Evolutionary conservation across 2,113 vertebrate genomes (phyloP), one percentile per base, ranked within the genome.

Genomic region (Erythrocercus mccallii): DNA sequence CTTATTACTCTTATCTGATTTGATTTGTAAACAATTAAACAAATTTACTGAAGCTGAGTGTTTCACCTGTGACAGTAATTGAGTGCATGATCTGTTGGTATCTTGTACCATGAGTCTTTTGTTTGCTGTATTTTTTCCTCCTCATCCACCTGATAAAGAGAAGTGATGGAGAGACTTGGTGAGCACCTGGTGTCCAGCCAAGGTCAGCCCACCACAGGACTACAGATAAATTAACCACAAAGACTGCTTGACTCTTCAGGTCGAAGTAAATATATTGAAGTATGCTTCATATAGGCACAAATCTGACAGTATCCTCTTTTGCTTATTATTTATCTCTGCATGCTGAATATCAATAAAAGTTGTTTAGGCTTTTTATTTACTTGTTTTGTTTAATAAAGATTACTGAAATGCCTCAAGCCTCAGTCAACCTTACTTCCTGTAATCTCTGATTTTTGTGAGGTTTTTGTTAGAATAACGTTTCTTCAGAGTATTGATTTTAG

Each of bases 11-110:
- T 79, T 33, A 15, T 23, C 16, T 60, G 10, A 77, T 48, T 58
- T 65, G 25, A n/a, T 27, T 54, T 11, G 11, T 28, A 45, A 50
- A 24, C 18, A 45, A 33, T n/a, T 37, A 40, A 76, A 31, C 24
- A 12, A 40, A 11, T 68, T 73, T 50, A 37, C 15, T 37, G 1
- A n/a, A 45, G 7, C 7, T 22, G 16, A 18, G 16, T 44, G 13
- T 51, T 70, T 77, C 2, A 2, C 10, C 5, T 8, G 1, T 74
- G n/a, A 51, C 3, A 9, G 27, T 14, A 62, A 62, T 17, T 11
- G 12, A 47, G 12, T 47, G 25, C 31, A 65, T 1, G 15, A 48
- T 72, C 11, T 30, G 11, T 27, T 24, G 0, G 0, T 35, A 17
- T 64, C 37, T 53, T 5, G 9, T 14, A 12, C 11, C 8, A 14